Evolutionary conservation across 2,797 vertebrate genomes (phyloP).

Genomic region (Trichosurus vulpecula): DNA sequence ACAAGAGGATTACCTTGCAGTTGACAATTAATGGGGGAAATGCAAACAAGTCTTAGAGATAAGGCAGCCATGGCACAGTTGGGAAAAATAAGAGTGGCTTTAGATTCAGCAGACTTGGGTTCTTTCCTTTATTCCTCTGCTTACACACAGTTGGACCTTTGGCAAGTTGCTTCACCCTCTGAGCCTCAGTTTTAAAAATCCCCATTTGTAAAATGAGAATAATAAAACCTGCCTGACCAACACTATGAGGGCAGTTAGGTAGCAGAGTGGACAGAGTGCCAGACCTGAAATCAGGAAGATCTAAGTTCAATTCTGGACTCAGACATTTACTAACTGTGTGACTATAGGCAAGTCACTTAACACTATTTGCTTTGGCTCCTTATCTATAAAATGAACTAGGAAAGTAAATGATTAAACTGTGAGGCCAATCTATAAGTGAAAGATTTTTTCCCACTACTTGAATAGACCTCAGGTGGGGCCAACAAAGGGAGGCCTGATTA

Average conservation of each 20-base stretch:
- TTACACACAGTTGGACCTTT: neutral
- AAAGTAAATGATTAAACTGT: neutral
- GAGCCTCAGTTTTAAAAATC: neutral
- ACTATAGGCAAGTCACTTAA: neutral
- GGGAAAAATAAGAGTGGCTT: neutral
- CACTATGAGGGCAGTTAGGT: neutral
- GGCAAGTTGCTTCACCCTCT: neutral
- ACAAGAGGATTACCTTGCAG: neutral
- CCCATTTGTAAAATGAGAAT: neutral
- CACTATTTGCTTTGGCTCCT: neutral
- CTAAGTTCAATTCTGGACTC: neutral
- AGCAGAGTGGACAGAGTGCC: neutral
- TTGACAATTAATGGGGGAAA: neutral
- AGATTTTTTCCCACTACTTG: too few relatives aligned
- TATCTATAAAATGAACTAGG: neutral
- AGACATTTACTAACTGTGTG: neutral
- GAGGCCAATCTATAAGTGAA: too few relatives aligned
- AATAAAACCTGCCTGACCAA: neutral
- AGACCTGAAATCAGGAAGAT: neutral
- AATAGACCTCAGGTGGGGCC: too few relatives aligned
- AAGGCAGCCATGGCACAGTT: neutral
- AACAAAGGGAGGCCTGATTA: too few relatives aligned
- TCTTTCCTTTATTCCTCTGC: neutral
- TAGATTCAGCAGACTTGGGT: neutral
- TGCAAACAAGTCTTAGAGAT: neutral